Conservation (phyloP, 2,797 vertebrate genomes). For the Anisognathus igniventris region DNA sequence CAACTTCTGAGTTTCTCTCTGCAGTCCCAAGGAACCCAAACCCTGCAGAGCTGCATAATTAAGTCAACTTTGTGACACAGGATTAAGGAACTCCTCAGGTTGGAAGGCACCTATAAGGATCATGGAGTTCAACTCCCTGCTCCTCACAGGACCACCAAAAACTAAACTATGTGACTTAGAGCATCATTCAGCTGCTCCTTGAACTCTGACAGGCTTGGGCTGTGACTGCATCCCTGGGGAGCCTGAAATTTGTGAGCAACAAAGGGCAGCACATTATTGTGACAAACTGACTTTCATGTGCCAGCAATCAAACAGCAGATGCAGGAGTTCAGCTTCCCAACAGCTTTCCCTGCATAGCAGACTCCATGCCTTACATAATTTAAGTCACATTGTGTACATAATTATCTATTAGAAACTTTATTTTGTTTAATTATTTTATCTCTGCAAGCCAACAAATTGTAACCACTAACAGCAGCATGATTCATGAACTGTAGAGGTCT, state of each 20-base stretch:
- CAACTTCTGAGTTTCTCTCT: not conserved
- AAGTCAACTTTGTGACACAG: not conserved
- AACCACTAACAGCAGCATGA: not conserved
- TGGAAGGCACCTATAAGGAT: not conserved
- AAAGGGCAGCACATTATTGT: not conserved
- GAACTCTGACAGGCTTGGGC: not conserved
- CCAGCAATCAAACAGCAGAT: not conserved
- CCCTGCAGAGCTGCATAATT: not conserved
- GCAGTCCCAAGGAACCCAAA: not conserved
- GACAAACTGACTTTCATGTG: not conserved
- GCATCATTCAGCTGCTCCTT: not conserved
- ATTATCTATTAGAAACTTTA: not conserved
- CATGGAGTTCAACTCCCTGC: not conserved
- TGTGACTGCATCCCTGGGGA: not conserved
- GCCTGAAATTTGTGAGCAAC: not conserved
- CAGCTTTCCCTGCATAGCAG: rapidly evolving
- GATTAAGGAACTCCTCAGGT: not conserved
- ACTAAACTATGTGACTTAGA: not conserved
- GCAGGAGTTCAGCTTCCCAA: not conserved
- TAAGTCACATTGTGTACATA: not conserved
- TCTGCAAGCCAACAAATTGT: not conserved
- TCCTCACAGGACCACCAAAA: not conserved
- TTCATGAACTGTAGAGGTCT: not conserved
- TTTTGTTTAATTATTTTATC: not conserved
- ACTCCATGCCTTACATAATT: rapidly evolving